A percentile compares a stretch with the other conserved stretches of the same genome.
phyloP scores from a whole-genome alignment of 2,888 invertebrate genomes.

The Coelopa pilipes region DNA sequence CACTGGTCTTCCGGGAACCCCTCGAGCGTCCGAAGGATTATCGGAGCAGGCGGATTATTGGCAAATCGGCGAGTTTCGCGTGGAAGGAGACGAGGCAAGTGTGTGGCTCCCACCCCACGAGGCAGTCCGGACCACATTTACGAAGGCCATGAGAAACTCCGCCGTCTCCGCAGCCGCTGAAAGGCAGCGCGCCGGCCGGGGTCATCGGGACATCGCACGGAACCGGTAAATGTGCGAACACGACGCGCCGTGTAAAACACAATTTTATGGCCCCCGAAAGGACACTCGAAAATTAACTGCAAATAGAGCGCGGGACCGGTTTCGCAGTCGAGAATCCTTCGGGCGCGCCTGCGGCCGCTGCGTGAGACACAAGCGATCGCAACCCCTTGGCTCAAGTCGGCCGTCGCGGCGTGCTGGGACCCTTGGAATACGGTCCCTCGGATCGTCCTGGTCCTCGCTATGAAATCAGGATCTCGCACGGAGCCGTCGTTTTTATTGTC shows the following conservation, averaged over 20 bases:
- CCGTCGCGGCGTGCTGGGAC: not conserved
- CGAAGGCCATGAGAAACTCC: too few species aligned
- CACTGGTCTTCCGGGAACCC: not conserved
- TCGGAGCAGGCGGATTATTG: too few species aligned
- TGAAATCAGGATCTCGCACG: constrained; percentile 27
- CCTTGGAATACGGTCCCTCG: not conserved
- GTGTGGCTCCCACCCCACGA: too few species aligned
- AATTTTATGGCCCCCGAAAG: not conserved
- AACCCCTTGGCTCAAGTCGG: constrained; percentile 12
- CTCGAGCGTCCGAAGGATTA: too few species aligned
- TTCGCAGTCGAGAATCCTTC: not conserved
- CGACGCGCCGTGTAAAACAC: not conserved
- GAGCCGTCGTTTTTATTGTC: constrained; percentile 25
- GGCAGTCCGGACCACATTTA: too few species aligned
- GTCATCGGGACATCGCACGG: not conserved
- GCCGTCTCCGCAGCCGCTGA: too few species aligned
- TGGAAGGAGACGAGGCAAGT: too few species aligned
- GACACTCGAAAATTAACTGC: not conserved
- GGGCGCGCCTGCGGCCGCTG: too few species aligned
- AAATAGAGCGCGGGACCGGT: not conserved
- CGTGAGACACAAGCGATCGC: too few species aligned
- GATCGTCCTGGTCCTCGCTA: not conserved
- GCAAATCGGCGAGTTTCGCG: too few species aligned
- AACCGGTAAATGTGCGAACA: not conserved
- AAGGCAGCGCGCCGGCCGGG: too few species aligned